Conservation (phyloP, 2,113 vertebrate genomes). For the Isurus oxyrinchus region DNA sequence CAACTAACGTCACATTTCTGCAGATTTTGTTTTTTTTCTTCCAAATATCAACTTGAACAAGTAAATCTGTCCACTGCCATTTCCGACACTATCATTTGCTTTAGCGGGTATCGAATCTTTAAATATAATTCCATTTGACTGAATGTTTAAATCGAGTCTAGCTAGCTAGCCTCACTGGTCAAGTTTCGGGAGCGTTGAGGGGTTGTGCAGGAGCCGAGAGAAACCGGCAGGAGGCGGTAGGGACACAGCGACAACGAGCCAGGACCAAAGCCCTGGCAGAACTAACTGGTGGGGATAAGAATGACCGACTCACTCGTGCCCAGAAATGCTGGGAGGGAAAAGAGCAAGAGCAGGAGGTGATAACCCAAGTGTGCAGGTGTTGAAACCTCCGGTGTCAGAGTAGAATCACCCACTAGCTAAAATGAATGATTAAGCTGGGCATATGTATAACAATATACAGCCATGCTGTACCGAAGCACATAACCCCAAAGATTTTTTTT, state of each 20-base stretch:
- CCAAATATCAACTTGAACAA: not conserved
- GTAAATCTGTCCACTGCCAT: not conserved
- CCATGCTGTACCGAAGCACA: not conserved
- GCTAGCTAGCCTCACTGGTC: not conserved
- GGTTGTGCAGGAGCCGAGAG: not conserved
- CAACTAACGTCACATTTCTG: not conserved
- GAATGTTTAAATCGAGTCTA: not conserved
- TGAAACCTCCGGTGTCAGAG: no score
- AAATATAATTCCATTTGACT: not conserved
- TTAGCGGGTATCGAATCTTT: not conserved
- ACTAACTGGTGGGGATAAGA: no score
- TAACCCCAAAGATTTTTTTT: no score
- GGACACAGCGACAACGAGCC: no score
- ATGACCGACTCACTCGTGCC: not conserved
- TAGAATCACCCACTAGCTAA: not conserved
- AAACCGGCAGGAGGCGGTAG: not conserved
- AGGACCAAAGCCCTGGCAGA: not conserved
- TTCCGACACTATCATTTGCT: not conserved
- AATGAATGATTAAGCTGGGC: not conserved
- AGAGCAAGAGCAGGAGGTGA: not conserved
- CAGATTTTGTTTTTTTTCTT: not conserved
- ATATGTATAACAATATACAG: not conserved
- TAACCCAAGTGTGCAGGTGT: not conserved
- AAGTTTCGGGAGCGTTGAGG: not conserved
- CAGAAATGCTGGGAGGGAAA: not conserved